Conservation (phyloP, 2,888 invertebrate species). For the Petrolisthes cinctipes region DNA sequence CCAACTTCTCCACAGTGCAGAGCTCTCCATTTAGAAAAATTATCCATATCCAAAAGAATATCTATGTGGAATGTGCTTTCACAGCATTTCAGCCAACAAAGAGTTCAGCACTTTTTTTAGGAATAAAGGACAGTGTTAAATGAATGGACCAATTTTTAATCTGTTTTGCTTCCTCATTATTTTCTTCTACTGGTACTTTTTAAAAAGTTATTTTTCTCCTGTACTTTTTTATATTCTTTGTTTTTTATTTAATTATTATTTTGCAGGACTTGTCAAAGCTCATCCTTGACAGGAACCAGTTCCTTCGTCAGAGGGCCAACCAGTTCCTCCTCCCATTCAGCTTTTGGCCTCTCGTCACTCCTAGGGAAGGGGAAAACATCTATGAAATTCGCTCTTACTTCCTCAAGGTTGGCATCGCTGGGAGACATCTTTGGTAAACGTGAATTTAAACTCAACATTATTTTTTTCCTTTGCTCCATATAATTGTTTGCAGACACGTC, state of each 20-base stretch:
- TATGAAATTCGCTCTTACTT: constrained; percentile 95
- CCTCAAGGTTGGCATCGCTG: constrained; percentile 74
- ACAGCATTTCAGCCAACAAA: no score
- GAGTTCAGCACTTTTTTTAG: no score
- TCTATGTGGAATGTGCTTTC: no score
- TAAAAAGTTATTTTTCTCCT: not conserved
- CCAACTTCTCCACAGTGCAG: no score
- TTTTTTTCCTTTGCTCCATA: no score
- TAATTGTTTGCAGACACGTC: no score
- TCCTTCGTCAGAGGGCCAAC: constrained; percentile 86
- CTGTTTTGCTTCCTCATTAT: not conserved
- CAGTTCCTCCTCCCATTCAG: constrained; percentile 96
- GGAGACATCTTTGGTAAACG: no score
- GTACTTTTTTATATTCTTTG: not conserved
- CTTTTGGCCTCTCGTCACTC: constrained; percentile 91
- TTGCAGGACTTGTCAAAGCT: constrained; percentile 71
- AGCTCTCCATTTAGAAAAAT: no score
- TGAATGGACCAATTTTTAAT: no score
- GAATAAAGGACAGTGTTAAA: no score
- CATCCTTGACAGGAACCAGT: constrained; percentile 82
- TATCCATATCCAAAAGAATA: no score
- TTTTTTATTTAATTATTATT: not conserved
- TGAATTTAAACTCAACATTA: no score
- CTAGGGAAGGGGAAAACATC: constrained; percentile 81
- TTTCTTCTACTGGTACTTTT: not conserved